phyloP scores from a whole-genome alignment of 2,797 vertebrate species.

The Amblyraja radiata region DNA sequence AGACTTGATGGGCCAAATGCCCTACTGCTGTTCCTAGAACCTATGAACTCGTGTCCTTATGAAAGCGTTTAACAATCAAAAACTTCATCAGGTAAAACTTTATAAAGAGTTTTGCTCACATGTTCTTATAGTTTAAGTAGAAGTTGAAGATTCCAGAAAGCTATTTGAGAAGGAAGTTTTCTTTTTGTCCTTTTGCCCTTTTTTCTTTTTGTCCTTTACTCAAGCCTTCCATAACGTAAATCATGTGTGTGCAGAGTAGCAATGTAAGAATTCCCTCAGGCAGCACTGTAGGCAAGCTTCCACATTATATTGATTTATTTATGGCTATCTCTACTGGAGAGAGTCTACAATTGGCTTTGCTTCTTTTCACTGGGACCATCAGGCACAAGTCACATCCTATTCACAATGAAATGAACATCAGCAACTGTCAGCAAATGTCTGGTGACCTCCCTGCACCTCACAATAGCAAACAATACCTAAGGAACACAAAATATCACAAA shows the following conservation, averaged over 20 bases:
- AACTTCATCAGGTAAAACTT: no score
- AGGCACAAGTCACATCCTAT: neutral
- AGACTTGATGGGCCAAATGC: no score
- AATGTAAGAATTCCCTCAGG: neutral
- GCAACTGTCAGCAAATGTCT: neutral
- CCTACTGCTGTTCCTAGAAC: no score
- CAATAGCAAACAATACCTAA: neutral
- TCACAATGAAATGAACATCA: neutral
- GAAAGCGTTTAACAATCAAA: no score
- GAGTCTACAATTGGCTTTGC: neutral
- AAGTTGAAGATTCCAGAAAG: neutral
- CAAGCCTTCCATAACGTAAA: no score
- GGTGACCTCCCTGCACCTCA: neutral
- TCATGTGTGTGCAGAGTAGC: neutral
- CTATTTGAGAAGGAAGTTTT: neutral
- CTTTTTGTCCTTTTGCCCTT: neutral
- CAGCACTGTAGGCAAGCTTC: neutral
- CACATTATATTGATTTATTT: neutral
- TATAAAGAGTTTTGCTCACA: neutral
- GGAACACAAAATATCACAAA: neutral
- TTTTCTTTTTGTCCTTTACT: neutral
- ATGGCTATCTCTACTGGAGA: neutral
- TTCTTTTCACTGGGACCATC: slow-evolving; percentile 2
- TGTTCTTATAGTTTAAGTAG: neutral
- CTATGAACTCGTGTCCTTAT: no score